Percentiles rank a stretch among this genome's conserved stretches.
phyloP scores from a whole-genome alignment of 2,113 vertebrate genomes.

The Coryphaenoides rupestris region DNA sequence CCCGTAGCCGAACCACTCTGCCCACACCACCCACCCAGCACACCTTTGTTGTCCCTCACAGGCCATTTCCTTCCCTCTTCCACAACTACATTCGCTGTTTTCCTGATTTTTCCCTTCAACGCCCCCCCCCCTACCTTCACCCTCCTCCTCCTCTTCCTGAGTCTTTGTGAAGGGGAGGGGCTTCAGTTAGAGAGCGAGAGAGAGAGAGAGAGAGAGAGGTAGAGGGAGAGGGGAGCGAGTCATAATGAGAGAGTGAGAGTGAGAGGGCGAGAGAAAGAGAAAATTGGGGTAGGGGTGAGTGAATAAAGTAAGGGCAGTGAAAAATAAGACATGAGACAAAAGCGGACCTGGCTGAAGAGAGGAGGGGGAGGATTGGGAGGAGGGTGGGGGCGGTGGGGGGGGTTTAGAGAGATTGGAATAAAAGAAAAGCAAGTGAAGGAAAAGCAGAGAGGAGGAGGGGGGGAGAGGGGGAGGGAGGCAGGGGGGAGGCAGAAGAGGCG shows the following conservation, averaged over 20 bases:
- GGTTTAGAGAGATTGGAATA: conserved; percentile 40
- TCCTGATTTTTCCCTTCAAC: conserved; percentile 65
- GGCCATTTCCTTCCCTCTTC: conserved; percentile 58
- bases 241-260: background rate
- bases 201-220: conserved; percentile 33
- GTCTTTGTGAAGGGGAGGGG: conserved; percentile 45
- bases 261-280: conserved; percentile 17
- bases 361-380: conserved; percentile 32
- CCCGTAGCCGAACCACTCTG: too few species aligned
- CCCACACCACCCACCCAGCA: conserved; percentile 41
- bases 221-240: conserved; percentile 42
- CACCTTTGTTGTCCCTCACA: conserved; percentile 43
- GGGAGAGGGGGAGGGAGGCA: conserved; percentile 38
- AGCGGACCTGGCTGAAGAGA: conserved; percentile 37
- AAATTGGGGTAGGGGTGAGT: conserved; percentile 49
- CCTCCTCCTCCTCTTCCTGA: conserved; percentile 43
- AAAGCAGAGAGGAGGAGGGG: conserved; percentile 32
- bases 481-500: conserved; percentile 58
- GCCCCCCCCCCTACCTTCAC: too few species aligned
- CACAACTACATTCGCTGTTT: conserved; percentile 63
- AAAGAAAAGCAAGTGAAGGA: conserved; percentile 58
- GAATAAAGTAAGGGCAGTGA: conserved; percentile 67
- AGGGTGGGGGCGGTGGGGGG: conserved; percentile 25
- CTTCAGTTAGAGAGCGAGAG: conserved; percentile 44
- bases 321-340: conserved; percentile 69